Conservation (phyloP, 2,888 invertebrate species). For the Spisula solida region DNA sequence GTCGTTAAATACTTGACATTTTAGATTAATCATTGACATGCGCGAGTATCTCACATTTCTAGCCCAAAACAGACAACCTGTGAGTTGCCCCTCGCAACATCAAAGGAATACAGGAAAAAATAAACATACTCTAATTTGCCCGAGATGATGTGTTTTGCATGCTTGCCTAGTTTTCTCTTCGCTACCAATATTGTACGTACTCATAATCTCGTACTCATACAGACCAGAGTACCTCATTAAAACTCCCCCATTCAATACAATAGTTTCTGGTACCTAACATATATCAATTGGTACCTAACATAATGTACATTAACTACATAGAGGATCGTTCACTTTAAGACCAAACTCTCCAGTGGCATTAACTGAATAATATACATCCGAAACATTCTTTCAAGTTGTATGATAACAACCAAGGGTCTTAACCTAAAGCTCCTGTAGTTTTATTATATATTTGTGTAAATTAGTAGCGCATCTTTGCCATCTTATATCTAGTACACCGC, state of each 20-base stretch:
- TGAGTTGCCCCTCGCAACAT: slow-evolving; percentile 42
- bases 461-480: too few species aligned
- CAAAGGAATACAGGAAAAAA: slow-evolving; percentile 41
- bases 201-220: not conserved
- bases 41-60: not conserved
- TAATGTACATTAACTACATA: slow-evolving; percentile 5
- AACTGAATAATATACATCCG: not conserved
- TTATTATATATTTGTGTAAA: too few species aligned
- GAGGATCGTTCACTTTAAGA: slow-evolving; percentile 4
- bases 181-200: not conserved
- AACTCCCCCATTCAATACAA: not conserved
- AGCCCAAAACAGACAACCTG: not conserved
- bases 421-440: too few species aligned
- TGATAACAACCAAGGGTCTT: too few species aligned
- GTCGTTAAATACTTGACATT: slow-evolving; percentile 39
- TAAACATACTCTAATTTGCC: slow-evolving; percentile 44
- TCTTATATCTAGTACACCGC: too few species aligned
- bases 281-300: not conserved
- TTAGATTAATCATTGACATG: slow-evolving; percentile 22
- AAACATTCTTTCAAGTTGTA: too few species aligned
- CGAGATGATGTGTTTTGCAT: slow-evolving; percentile 49
- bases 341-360: not conserved
- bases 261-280: not conserved
- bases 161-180: slow-evolving; percentile 10
- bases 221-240: slow-evolving; percentile 12